These are phyloP conservation scores for Pristionchus arcanus DNA, from an alignment of 2,888 invertebrate species.

Conservation along the genomic window DNA sequence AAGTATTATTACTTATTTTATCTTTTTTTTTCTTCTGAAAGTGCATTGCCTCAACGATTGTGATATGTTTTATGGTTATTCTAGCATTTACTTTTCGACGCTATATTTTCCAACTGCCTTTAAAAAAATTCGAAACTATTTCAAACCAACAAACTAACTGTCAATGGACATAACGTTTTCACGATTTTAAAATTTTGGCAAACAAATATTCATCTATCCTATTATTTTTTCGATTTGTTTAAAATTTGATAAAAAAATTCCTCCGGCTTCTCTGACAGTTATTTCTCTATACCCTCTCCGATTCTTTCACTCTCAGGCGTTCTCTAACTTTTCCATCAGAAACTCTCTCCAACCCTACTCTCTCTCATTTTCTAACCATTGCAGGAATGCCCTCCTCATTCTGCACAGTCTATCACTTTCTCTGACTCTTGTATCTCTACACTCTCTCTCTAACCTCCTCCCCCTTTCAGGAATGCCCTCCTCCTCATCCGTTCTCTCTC, in stretches of 20 bases:
- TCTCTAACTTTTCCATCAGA: not conserved
- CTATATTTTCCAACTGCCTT: no score
- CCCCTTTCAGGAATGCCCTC: constrained; percentile 51
- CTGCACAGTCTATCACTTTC: not conserved
- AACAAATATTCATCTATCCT: no score
- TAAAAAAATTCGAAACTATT: not conserved
- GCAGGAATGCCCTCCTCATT: not conserved
- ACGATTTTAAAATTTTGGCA: no score
- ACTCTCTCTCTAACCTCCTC: not conserved
- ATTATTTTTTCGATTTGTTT: no score
- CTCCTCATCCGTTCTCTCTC: constrained; percentile 52
- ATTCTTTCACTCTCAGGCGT: not conserved
- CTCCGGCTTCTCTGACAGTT: not conserved
- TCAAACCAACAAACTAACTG: no score
- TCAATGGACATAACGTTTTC: no score
- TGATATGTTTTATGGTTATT: no score
- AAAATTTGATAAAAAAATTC: no score
- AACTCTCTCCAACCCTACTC: not conserved
- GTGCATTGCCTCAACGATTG: not conserved
- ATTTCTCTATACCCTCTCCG: no score
- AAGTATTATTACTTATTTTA: no score
- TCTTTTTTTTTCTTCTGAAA: not conserved
- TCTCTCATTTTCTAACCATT: not conserved
- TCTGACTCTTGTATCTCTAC: not conserved
- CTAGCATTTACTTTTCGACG: no score